phyloP scores from a whole-genome alignment of 53 echinoderm and acorn worm species.

The Zoroaster sp. region DNA sequence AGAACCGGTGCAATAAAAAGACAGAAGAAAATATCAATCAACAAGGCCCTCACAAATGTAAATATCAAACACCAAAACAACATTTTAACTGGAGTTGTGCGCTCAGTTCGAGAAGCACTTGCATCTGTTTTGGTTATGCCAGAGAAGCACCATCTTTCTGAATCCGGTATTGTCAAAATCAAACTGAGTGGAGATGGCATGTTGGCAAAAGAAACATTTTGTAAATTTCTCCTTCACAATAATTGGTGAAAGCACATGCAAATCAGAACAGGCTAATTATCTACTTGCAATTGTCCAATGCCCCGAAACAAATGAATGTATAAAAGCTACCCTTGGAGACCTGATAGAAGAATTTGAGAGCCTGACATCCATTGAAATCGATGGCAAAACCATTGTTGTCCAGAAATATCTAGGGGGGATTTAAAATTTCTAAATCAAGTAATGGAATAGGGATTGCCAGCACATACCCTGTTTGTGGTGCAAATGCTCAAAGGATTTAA shows the following conservation, averaged over 20 bases:
- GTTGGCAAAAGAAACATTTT: conserved; percentile 41
- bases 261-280: conserved; percentile 66
- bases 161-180: conserved; percentile 27
- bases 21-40: conserved; percentile 12
- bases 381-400: conserved; percentile 32
- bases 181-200: conserved; percentile 66
- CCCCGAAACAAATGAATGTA: conserved; percentile 41
- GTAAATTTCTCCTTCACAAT: conserved; percentile 67
- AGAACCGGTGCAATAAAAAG: conserved; percentile 9
- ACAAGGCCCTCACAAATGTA: conserved; percentile 16
- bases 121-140: conserved; percentile 16
- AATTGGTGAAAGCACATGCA: conserved; percentile 45
- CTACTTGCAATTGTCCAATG: conserved; percentile 59
- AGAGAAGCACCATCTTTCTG: conserved; percentile 33
- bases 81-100: conserved; percentile 38
- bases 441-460: conserved; percentile 43
- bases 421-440: conserved; percentile 67
- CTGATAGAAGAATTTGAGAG: conserved; percentile 63
- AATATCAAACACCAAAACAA: neutral
- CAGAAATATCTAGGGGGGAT: conserved; percentile 68
- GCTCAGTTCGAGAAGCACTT: conserved; percentile 40
- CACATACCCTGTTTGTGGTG: conserved; percentile 63
- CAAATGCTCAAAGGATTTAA: conserved; percentile 21
- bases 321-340: conserved; percentile 35
- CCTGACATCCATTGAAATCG: conserved; percentile 27